Percentiles rank a stretch among this genome's conserved stretches.
phyloP scores from a whole-genome alignment of 2,888 invertebrate species.

The Mimachlamys varia region DNA sequence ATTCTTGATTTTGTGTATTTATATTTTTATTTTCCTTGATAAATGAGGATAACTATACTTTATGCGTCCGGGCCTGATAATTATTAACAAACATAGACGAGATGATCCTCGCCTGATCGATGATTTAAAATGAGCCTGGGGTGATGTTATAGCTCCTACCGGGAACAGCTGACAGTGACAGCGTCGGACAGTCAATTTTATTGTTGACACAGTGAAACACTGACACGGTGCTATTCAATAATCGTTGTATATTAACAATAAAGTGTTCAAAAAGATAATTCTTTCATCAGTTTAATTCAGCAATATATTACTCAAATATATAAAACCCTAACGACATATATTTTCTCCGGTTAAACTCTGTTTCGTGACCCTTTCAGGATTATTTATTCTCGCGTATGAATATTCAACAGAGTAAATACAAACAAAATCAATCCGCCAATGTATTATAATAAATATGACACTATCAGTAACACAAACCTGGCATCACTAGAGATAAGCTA shows the following conservation, averaged over 20 bases:
- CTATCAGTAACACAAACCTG: background rate
- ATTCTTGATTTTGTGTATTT: too few species aligned
- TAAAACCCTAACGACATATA: too few species aligned
- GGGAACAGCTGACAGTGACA: slow-evolving; percentile 14
- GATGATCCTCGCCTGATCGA: background rate
- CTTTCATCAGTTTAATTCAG: background rate
- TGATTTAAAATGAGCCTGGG: background rate
- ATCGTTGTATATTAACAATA: background rate
- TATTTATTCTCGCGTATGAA: background rate
- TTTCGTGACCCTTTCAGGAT: background rate
- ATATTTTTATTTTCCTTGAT: too few species aligned
- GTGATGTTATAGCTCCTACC: background rate
- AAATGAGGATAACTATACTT: too few species aligned
- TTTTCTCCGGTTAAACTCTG: too few species aligned
- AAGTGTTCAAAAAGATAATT: background rate
- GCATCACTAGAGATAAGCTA: background rate
- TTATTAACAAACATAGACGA: background rate
- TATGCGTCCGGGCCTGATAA: background rate
- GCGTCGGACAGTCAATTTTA: background rate
- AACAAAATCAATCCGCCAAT: background rate
- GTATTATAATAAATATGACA: background rate
- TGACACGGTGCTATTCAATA: background rate
- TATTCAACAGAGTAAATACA: background rate
- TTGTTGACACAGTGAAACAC: background rate
- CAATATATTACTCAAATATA: too few species aligned